Base-by-base conservation (phyloP, 2,113 vertebrate genomes). In the Genyomyrus donnyi region DNA sequence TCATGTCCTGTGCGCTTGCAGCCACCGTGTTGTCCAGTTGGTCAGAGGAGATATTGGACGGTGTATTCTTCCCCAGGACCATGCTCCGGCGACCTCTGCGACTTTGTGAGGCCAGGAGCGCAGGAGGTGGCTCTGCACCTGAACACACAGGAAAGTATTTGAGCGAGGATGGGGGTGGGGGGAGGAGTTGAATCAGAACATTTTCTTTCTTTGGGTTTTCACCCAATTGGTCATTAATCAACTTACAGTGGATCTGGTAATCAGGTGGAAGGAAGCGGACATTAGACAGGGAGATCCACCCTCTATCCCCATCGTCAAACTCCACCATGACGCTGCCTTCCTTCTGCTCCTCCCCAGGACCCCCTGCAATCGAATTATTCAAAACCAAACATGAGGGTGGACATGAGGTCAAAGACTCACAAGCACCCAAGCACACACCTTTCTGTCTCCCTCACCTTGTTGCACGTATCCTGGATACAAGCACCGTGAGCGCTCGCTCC, bases 271-370 rank as follows among this genome's bases (percentile, higher is more conserved):
- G 95, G 87, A 99, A 95, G 87, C 98, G 96, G 93, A 99, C 97
- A 91, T 97, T 98, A 48, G 96, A 94, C 21, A 99, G 94, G 0
- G 97, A 97, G 66, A 99, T 99, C 94, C 97, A 97, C 50, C 98
- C 98, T 0, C 97, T 97, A 94, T 99, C 98, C 27, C 98, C 98
- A 0, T 99, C 98, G 0, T 99, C 98, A 42, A 99, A 99, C 91
- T 99, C 98, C 90, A 99, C 98, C 93, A 98, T 95, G 91, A 99
- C 97, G 0, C 97, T 96, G 31, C 97, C 96, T 5, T 96, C 91
- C 56, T 97, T 97, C 2, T 97, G 97, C 46, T 98, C 97, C 0
- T 98, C 97, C 5, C 96, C 96, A 62, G 96, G 93, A 45, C 97
- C 93, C 52, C 94, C 95, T 96, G 31, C 83, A 45, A 48, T 48